Evolutionary conservation across 1,140 invertebrate species (phyloP), one percentile per base, ranked within the genome.

Genomic region (Dysdera silvatica): DNA sequence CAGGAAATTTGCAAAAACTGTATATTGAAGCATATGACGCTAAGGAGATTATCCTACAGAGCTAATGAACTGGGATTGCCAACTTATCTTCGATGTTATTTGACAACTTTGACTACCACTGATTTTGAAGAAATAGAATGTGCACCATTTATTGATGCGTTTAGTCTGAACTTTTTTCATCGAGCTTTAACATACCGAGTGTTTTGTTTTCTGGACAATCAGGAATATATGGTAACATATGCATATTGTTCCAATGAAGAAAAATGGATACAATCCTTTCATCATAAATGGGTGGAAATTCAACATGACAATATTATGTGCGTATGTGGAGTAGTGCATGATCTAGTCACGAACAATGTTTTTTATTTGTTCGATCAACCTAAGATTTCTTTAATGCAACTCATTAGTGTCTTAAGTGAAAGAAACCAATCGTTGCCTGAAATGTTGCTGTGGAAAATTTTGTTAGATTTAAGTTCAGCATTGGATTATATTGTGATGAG

Each of bases 71-170:
- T 67, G 7, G 61, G 33, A 1, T 31, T 67, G 12, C 66, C 66
- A 5, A 55, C 45, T 10, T 41, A 35, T 2, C 23, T 67, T 18
- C 3, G 35, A 23, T 32, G 40, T 20, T 65, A 55, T 32, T 35
- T 67, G 2, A 23, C 47, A 32, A 64, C 49, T 6, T 20, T 67
- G 12, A 43, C 66, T 14, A 65, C 66, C 5, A 28, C 49, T 2
- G 66, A 67, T 49, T 67, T 67, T 31, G 52, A 60, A 20, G 55
- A 60, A 51, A 57, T 65, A 6, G 66, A 67, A 45, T 67, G 61
- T 55, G 66, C 66, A 7, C 66, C 66, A 12, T 61, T 65, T 14
- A 51, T 49, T 16, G 66, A 67, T 53, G 41, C 49, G 3, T 67
- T 67, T 26, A 51, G 51, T 16, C 51, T 60, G 6, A 55, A 65